Conservation (phyloP, 2,797 vertebrate genomes). For the Amblyopsis hoosieri region DNA sequence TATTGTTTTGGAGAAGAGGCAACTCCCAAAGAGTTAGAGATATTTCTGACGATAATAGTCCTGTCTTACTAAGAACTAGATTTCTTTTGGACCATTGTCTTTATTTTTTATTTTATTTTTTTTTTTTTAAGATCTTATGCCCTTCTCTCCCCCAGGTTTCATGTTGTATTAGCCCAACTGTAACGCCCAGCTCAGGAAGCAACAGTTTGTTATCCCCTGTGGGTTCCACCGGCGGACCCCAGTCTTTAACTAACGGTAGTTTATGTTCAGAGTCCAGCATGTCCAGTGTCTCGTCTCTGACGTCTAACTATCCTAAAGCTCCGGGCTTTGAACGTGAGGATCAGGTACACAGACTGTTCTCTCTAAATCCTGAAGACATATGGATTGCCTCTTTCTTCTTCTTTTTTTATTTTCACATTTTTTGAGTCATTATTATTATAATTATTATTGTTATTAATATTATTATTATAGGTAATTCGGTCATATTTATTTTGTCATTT, state of each 20-base stretch:
- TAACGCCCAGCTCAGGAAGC: constrained; percentile 86
- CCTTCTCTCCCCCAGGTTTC: constrained; percentile 83
- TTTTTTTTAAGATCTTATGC: constrained; percentile 67
- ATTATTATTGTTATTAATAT: constrained; percentile 28
- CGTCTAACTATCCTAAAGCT: constrained; percentile 86
- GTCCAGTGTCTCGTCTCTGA: constrained; percentile 83
- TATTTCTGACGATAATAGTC: too few species aligned
- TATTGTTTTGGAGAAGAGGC: constrained; percentile 10
- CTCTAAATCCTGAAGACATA: constrained; percentile 38
- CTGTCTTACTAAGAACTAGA: too few species aligned
- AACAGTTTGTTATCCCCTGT: constrained; percentile 86
- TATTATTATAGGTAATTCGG: constrained; percentile 22
- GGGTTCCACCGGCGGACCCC: constrained; percentile 83
- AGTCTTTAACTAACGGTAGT: constrained; percentile 83
- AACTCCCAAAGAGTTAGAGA: background rate
- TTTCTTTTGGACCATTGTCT: constrained; percentile 22
- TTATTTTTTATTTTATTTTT: background rate
- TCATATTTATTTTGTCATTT: constrained; percentile 29
- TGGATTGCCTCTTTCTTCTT: constrained; percentile 25
- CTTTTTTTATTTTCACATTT: constrained; percentile 17
- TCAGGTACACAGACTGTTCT: constrained; percentile 81
- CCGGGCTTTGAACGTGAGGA: constrained; percentile 89
- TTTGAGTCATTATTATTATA: constrained; percentile 13
- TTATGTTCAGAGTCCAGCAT: constrained; percentile 84
- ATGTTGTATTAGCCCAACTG: constrained; percentile 85